Evolutionary conservation across 1,140 invertebrate species (phyloP).

Genomic region (Atta colombica): DNA sequence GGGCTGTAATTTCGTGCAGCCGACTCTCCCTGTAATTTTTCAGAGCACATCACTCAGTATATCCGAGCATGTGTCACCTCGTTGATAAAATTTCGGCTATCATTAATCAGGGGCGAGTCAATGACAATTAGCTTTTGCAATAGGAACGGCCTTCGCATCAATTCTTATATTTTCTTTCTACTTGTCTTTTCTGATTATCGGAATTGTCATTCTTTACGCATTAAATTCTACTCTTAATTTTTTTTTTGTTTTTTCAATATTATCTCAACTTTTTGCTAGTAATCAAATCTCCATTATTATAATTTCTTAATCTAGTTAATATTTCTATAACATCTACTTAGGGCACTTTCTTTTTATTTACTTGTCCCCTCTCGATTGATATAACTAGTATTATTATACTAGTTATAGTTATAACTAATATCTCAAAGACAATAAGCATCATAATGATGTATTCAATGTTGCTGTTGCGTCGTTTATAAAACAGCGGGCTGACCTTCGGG

Average conservation of each 20-base stretch:
- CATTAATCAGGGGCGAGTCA: conserved; percentile 24
- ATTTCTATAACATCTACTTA: background rate
- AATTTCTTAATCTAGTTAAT: background rate
- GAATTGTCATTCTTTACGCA: background rate
- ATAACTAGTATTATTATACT: too few relatives aligned
- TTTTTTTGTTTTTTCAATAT: background rate
- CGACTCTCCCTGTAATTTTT: conserved; percentile 40
- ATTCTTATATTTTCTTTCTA: background rate
- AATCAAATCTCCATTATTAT: conserved; percentile 2
- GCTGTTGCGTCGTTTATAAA: conserved; percentile 6
- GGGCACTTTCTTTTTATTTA: background rate
- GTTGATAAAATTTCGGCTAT: conserved; percentile 30
- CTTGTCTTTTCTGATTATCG: background rate
- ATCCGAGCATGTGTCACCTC: background rate
- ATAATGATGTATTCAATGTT: conserved; percentile 49
- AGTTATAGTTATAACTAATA: background rate
- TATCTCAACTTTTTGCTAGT: background rate
- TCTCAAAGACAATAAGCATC: conserved; percentile 36
- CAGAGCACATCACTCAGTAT: conserved; percentile 18
- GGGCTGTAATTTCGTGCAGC: conserved; percentile 67
- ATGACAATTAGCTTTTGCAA: background rate
- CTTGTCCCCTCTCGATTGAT: background rate
- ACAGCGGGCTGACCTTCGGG: conserved; percentile 24
- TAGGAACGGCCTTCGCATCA: background rate
- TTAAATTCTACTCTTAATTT: background rate